Conservation (phyloP, 1,140 invertebrate genomes). For the Drosophila tsacasi region DNA sequence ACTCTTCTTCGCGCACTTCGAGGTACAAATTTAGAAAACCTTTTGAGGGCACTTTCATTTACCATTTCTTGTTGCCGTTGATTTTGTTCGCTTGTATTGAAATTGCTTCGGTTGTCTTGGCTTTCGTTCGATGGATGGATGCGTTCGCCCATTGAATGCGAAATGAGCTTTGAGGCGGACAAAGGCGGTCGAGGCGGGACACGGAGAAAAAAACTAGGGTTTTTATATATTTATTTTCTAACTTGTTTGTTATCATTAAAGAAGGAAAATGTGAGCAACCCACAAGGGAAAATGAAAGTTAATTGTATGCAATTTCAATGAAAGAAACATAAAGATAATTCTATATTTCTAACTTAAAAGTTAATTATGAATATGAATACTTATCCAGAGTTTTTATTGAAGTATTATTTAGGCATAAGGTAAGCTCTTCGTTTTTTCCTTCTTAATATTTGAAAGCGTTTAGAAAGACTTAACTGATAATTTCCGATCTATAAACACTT, state of each 20-base stretch:
- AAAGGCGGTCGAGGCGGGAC: constrained; percentile 44
- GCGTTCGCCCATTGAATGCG: constrained; percentile 76
- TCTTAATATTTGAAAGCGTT: no score
- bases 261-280: neutral
- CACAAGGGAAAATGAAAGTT: neutral
- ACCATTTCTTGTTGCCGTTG: constrained; percentile 67
- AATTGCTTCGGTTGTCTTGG: constrained; percentile 73
- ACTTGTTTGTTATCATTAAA: neutral
- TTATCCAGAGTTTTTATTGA: no score
- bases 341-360: no score
- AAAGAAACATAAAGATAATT: no score
- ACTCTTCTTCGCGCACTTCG: constrained; percentile 63
- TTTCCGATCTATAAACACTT: no score
- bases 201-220: constrained; percentile 7
- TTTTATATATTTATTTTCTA: neutral
- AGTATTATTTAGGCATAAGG: no score
- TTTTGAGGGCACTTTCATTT: constrained; percentile 83
- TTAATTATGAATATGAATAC: no score
- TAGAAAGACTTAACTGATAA: no score
- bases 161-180: constrained; percentile 63
- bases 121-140: constrained; percentile 82
- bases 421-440: no score
- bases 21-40: constrained; percentile 80
- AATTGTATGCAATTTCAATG: neutral
- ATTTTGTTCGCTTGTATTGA: constrained; percentile 78